A percentile compares a stretch with the other conserved stretches of the same genome.
phyloP scores from a whole-genome alignment of 1,140 invertebrate species.

The Cheumatopsyche charites region DNA sequence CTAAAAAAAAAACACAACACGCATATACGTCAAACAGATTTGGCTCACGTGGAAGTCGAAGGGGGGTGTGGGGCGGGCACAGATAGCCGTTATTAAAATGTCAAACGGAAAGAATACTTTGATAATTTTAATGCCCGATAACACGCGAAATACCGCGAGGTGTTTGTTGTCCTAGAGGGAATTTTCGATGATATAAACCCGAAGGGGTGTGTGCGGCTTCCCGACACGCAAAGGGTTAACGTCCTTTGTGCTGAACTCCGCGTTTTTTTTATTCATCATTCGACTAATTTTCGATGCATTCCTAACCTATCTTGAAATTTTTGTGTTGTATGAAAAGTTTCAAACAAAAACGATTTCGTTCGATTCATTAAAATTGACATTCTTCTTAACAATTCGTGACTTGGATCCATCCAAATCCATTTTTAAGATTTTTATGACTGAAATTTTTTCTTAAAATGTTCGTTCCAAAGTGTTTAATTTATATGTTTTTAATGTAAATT shows the following conservation, averaged over 20 bases:
- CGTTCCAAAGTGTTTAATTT: background rate
- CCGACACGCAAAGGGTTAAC: constrained; percentile 42
- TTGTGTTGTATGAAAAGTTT: too few species aligned
- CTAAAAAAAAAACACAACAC: constrained; percentile 3
- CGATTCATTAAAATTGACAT: too few species aligned
- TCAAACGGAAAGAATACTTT: constrained; percentile 48
- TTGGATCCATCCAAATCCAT: too few species aligned
- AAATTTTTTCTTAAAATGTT: too few species aligned
- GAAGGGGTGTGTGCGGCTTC: constrained; percentile 9
- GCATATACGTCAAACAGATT: constrained; percentile 5
- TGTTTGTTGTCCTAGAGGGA: constrained; percentile 37
- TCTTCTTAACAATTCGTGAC: too few species aligned
- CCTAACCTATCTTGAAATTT: background rate
- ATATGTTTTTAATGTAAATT: constrained; percentile 34
- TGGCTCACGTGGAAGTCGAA: background rate
- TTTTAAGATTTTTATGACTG: too few species aligned
- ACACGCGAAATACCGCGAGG: constrained; percentile 45
- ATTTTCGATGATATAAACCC: constrained; percentile 33
- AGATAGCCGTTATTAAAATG: constrained; percentile 46
- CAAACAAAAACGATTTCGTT: too few species aligned
- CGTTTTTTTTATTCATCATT: background rate
- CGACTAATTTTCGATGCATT: too few species aligned
- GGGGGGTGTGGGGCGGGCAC: constrained; percentile 5
- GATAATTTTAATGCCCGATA: constrained; percentile 47
- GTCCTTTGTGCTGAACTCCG: constrained; percentile 32